phyloP scores from a whole-genome alignment of 1,140 invertebrate genomes.

The Zaprionus tsacasi region DNA sequence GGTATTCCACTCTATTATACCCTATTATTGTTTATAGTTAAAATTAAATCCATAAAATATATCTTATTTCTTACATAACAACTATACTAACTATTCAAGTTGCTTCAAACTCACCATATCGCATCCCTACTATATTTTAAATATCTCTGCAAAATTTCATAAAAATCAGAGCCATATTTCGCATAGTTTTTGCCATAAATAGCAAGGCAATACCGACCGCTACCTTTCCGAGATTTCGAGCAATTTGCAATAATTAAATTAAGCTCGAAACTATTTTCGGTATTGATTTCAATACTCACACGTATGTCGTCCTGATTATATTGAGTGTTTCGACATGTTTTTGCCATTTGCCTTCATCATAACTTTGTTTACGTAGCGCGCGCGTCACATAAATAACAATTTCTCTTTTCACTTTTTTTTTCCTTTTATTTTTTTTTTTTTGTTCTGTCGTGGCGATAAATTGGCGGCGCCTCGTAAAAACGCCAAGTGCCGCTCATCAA shows the following conservation, averaged over 20 bases:
- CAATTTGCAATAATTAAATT: not conserved
- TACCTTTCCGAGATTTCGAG: no score
- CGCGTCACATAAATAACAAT: conserved; percentile 56
- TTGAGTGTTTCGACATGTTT: conserved; percentile 26
- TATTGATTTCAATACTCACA: not conserved
- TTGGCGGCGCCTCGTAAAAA: conserved; percentile 61
- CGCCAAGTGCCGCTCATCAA: conserved; percentile 60
- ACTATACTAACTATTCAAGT: no score
- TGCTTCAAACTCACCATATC: not conserved
- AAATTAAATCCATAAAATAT: no score
- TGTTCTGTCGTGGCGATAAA: conserved; percentile 66
- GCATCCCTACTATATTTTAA: not conserved
- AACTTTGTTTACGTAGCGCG: conserved; percentile 65
- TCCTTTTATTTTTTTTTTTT: conserved; percentile 9
- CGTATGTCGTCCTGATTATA: conserved; percentile 19
- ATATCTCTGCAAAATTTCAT: not conserved
- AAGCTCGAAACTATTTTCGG: not conserved
- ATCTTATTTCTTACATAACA: no score
- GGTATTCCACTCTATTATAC: no score
- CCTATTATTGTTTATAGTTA: no score
- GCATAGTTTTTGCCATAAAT: not conserved
- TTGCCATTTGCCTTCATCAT: conserved; percentile 40
- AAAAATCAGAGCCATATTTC: not conserved
- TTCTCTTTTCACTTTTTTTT: conserved; percentile 20
- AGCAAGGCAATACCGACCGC: no score